These are phyloP conservation scores for Sebastes hubbsi DNA, from an alignment of 2,797 vertebrate species.

Conservation along the genomic window DNA sequence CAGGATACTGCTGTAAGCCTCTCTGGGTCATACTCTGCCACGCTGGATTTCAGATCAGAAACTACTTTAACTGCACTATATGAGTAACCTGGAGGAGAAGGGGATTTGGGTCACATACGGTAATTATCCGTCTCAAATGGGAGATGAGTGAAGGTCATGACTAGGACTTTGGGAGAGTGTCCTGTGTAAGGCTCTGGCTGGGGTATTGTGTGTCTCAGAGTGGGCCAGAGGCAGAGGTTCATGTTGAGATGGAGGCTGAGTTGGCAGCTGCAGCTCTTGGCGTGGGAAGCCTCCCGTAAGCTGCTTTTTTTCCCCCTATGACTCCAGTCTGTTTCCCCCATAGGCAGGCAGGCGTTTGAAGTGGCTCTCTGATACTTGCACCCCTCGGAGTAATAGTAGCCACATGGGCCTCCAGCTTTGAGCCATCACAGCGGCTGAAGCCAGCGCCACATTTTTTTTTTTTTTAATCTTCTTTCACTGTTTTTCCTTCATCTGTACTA, in stretches of 20 bases:
- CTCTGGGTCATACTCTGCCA: neutral
- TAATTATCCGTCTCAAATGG: constrained; percentile 54
- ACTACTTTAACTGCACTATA: neutral
- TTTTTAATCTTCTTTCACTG: neutral
- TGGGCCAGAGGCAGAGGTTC: constrained; percentile 24
- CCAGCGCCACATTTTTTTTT: neutral
- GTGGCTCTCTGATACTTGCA: constrained; percentile 63
- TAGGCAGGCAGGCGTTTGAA: constrained; percentile 66
- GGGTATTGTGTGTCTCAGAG: constrained; percentile 27
- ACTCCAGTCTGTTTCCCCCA: constrained; percentile 47
- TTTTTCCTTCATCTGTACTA: neutral
- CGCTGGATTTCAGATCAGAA: constrained; percentile 41
- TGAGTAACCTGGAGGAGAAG: constrained; percentile 23
- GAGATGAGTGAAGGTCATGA: constrained; percentile 50
- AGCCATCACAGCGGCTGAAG: constrained; percentile 29
- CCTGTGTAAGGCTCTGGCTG: constrained; percentile 33
- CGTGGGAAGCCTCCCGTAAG: constrained; percentile 59
- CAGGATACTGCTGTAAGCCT: constrained; percentile 30
- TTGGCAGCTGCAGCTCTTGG: constrained; percentile 61
- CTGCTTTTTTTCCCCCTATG: constrained; percentile 34
- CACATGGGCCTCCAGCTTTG: constrained; percentile 62
- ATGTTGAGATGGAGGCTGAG: constrained; percentile 39
- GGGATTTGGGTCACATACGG: constrained; percentile 39
- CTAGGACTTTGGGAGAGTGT: constrained; percentile 25
- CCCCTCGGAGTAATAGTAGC: constrained; percentile 70